Evolutionary conservation across 2,797 vertebrate genomes (phyloP).

Genomic region (Falco peregrinus): DNA sequence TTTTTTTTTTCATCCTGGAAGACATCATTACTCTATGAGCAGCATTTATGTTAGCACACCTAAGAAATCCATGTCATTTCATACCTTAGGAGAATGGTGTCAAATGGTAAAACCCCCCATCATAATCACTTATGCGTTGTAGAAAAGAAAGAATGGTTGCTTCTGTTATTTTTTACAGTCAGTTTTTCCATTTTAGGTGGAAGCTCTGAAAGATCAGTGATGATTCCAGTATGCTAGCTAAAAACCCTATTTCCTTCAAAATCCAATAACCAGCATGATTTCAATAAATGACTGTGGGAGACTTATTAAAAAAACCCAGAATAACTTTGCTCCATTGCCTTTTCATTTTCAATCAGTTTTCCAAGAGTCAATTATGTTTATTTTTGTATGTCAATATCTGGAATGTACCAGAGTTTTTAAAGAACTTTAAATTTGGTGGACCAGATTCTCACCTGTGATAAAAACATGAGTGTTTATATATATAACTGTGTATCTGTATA

Average conservation of each 20-base stretch:
- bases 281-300: constrained; percentile 20
- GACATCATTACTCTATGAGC: not conserved
- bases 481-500: not conserved
- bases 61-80: not conserved
- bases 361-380: not conserved
- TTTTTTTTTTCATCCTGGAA: not conserved
- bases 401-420: not conserved
- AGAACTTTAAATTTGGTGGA: not conserved
- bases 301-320: not conserved
- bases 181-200: not conserved
- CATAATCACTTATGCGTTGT: not conserved
- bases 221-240: not conserved
- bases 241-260: constrained; percentile 21
- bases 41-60: not conserved
- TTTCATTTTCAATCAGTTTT: constrained; percentile 7
- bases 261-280: constrained; percentile 34
- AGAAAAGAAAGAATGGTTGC: not conserved
- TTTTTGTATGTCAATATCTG: not conserved
- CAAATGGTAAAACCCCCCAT: not conserved
- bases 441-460: not conserved
- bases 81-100: not conserved
- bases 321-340: not conserved
- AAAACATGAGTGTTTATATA: not conserved
- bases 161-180: not conserved
- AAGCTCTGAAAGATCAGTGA: not conserved